Base-by-base conservation (phyloP, 1,140 invertebrate genomes). In the Agraylea sexmaculata region DNA sequence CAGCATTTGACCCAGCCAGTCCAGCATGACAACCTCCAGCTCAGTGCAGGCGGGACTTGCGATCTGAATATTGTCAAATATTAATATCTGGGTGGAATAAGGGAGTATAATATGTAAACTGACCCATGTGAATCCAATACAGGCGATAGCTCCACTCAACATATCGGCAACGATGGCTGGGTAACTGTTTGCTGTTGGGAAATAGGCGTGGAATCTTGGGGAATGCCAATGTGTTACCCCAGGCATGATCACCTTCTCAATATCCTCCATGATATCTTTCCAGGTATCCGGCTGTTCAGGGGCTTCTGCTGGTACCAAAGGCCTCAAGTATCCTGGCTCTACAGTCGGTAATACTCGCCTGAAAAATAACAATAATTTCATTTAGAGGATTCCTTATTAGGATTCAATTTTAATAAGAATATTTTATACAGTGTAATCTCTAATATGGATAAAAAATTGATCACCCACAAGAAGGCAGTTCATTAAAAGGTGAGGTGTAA, bases 171-270 rank as follows among this genome's bases (percentile, higher is more conserved):
- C 80, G 43, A 80, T 79, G 2, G 88, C 78, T 1, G 94, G 84
- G 60, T 96, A 98, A 0, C 90, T 95, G 64, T 92, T 91, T 6
- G 83, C 91, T 0, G 93, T 95, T 0, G 95, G 91, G 65, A 92
- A 99, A 63, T 97, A 99, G 1, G 94, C 93, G 61, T 95, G 89
- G 66, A 99, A 99, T 54, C 88, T 78, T 3, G 94, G 94, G 46
- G 87, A 91, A 55, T 97, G 91, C 94, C 94, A 99, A 55, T 97
- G 91, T 3, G 93, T 97, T 11, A 94, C 80, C 2, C 92, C 92
- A 4, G 91, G 91, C 91, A 96, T 95, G 33, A 96, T 88, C n/a
- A 95, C 82, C 27, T 79, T 66, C 60, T 95, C 90, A 31, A 96
- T 74, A 56, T 96, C 91, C 8, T 67, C 64, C 75, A 96, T 88